These are phyloP conservation scores for Aquatica leii DNA, from an alignment of 2,888 invertebrate genomes.

Conservation along the genomic window DNA sequence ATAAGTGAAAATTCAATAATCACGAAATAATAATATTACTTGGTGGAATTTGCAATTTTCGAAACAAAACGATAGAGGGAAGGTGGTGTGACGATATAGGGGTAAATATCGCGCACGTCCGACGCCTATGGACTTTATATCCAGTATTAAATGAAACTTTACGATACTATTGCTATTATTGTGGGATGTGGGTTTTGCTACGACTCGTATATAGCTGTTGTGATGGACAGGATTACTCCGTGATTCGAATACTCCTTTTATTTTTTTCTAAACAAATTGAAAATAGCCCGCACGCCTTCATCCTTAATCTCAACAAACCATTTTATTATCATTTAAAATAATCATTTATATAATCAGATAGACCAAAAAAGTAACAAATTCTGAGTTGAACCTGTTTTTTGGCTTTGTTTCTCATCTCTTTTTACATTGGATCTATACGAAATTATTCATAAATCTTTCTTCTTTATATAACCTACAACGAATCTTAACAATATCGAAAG, in stretches of 20 bases:
- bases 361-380: too few relatives aligned
- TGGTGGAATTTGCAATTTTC: conserved; percentile 33
- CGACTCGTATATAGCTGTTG: conserved; percentile 52
- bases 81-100: conserved; percentile 33
- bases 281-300: conserved; percentile 11
- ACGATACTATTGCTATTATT: conserved; percentile 56
- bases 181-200: conserved; percentile 54
- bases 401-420: too few relatives aligned
- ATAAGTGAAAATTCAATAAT: too few relatives aligned
- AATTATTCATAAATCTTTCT: neutral
- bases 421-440: too few relatives aligned
- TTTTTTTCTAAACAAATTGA: conserved; percentile 29
- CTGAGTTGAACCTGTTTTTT: too few relatives aligned
- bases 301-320: neutral
- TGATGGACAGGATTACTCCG: conserved; percentile 46
- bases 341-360: too few relatives aligned
- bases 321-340: neutral
- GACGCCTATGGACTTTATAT: conserved; percentile 59
- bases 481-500: conserved; percentile 4
- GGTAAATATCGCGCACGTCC: conserved; percentile 54
- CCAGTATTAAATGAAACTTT: conserved; percentile 59
- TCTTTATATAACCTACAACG: neutral
- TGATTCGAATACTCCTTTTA: conserved; percentile 41
- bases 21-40: neutral
- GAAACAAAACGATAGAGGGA: conserved; percentile 32